A percentile compares a stretch with the other conserved stretches of the same genome.
These are phyloP conservation scores for Hemitrygon akajei DNA, from an alignment of 2,797 vertebrate species.

Conservation along the genomic window DNA sequence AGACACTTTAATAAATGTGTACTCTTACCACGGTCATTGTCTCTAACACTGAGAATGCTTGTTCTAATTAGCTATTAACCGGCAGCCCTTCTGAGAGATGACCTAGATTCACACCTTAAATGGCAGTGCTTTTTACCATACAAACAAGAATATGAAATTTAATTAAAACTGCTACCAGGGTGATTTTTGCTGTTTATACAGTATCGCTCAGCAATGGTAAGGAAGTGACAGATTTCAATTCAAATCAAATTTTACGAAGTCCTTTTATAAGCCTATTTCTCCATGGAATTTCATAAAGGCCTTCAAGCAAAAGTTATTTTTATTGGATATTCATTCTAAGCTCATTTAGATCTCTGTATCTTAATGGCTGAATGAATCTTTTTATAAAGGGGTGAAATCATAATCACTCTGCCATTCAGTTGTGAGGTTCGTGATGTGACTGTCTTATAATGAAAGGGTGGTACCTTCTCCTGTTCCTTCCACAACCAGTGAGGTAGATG, in stretches of 20 bases:
- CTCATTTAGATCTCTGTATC: neutral
- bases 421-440: neutral
- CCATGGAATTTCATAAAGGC: neutral
- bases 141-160: neutral
- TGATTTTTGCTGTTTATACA: neutral
- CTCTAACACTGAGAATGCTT: neutral
- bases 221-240: neutral
- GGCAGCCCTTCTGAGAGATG: neutral
- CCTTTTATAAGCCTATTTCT: neutral
- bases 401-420: neutral
- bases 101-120: conserved; percentile 15
- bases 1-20: neutral
- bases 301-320: neutral
- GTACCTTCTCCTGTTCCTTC: neutral
- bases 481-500: neutral
- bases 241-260: neutral
- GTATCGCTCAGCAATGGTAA: conserved; percentile 10
- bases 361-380: neutral
- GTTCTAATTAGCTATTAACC: neutral
- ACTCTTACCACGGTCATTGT: neutral
- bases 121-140: neutral
- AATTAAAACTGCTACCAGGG: neutral
- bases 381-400: neutral
- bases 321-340: neutral
- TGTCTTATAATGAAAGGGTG: neutral